Evolutionary conservation across 2,113 vertebrate species (phyloP), one percentile per base, ranked within the genome.

Genomic region (Platycercus adscitus): DNA sequence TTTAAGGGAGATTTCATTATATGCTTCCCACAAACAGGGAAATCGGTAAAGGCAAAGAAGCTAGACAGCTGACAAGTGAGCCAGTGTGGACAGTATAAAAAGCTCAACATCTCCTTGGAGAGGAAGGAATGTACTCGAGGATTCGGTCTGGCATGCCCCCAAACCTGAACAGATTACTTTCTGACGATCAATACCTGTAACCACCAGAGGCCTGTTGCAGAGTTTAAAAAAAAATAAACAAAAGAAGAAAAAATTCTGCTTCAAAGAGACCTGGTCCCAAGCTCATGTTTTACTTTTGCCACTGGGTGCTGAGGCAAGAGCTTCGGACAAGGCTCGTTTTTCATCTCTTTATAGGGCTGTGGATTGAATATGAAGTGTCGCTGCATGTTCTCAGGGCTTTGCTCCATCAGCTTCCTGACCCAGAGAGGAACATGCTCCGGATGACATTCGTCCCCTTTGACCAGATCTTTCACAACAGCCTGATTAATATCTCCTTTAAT

Each of bases 101-200:
- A 97, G 90, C 96, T 97, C 96, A 96, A 96, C 70, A 37, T 96
- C 96, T 98, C 98, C 97, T 98, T 98, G 97, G 97, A 98, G 98
- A 98, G 97, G 96, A 98, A 98, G 96, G 94, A 98, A 97, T 75
- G 77, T 97, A 97, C 97, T 98, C 95, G 91, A 97, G 97, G 97
- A 98, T 97, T 97, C 76, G 25, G 98, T 97, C 97, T 98, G 98
- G 98, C 98, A 98, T 98, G 98, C 98, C 98, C 98, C 98, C 98
- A 98, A 98, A 98, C 98, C 98, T 91, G 97, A 98, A 98, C 98
- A 98, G 98, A 99, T 98, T 99, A 98, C 98, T 99, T 98, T 98
- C 98, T 98, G 96, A 97, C 97, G 95, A 99, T 99, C 98, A 98
- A 99, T 99, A 99, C 98, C 98, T 98, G 97, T 97, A 97, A 98